Evolutionary conservation across 2,888 invertebrate species (phyloP).

Genomic region (Nowickia ferox): DNA sequence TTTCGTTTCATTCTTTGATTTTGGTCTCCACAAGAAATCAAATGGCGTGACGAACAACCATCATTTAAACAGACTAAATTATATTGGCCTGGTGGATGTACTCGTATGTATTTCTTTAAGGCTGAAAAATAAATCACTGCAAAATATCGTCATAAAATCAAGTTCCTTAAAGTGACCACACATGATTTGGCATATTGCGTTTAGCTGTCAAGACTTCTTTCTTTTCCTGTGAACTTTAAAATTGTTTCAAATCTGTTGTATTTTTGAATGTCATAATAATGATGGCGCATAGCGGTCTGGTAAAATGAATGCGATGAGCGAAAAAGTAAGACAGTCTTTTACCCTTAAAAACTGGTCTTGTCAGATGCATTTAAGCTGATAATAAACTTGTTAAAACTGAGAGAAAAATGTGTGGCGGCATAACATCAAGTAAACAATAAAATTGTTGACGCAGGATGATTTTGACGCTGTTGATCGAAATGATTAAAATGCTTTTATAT

Average conservation of each 20-base stretch:
- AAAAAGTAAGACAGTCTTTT: conserved; percentile 77
- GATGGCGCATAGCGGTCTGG: conserved; percentile 76
- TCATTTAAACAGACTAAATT: conserved; percentile 41
- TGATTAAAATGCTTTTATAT: conserved; percentile 77
- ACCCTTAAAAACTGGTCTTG: conserved; percentile 66
- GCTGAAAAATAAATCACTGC: conserved; percentile 62
- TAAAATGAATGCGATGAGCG: conserved; percentile 41
- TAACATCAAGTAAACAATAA: conserved; percentile 71
- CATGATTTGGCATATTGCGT: conserved; percentile 37
- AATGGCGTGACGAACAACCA: conserved; percentile 62
- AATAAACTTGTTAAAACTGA: conserved; percentile 72
- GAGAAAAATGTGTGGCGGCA: conserved; percentile 69
- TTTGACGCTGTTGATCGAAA: conserved; percentile 71
- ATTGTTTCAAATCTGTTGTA: conserved; percentile 51
- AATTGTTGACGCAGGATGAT: conserved; percentile 71
- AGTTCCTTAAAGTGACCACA: conserved; percentile 69
- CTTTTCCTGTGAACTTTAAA: conserved; percentile 48
- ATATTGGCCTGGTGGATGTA: conserved; percentile 5
- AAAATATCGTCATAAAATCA: conserved; percentile 65
- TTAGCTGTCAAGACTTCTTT: conserved; percentile 4
- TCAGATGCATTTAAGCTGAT: conserved; percentile 73
- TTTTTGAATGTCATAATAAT: conserved; percentile 79
- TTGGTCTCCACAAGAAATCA: conserved; percentile 46
- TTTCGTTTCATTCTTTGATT: conserved; percentile 12
- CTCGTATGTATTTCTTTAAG: conserved; percentile 6